Evolutionary conservation across 1,140 invertebrate genomes (phyloP).

Genomic region (Drosophila setifemur): DNA sequence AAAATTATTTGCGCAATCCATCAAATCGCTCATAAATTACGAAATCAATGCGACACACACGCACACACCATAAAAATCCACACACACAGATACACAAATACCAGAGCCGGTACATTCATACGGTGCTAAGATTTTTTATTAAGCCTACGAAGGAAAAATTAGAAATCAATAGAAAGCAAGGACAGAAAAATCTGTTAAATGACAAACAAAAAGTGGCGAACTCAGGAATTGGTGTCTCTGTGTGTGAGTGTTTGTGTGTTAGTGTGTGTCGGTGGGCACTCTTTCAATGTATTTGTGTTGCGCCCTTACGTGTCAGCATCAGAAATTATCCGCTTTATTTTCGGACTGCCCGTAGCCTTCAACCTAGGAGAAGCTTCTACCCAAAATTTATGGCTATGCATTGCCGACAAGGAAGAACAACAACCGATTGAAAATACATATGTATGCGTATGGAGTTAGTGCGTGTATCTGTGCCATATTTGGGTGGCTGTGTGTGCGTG

Average conservation of each 20-base stretch:
- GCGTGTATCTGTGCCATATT: conserved; percentile 24
- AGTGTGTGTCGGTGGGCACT: conserved; percentile 2
- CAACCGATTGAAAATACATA: conserved; percentile 70
- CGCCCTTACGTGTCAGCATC: conserved; percentile 51
- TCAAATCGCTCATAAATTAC: conserved; percentile 65
- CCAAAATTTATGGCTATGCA: conserved; percentile 55
- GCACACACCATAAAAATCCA: conserved; percentile 23
- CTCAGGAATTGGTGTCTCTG: conserved; percentile 28
- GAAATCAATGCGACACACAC: conserved; percentile 59
- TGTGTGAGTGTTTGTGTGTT: not conserved
- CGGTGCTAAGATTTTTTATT: conserved; percentile 32
- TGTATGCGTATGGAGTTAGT: no score
- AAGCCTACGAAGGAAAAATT: conserved; percentile 56
- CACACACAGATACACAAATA: not conserved
- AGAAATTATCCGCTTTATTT: conserved; percentile 59
- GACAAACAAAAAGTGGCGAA: conserved; percentile 44
- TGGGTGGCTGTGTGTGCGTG: conserved; percentile 7
- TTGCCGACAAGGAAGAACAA: conserved; percentile 22
- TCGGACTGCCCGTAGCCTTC: conserved; percentile 29
- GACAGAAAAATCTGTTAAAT: conserved; percentile 59
- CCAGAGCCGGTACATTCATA: not conserved
- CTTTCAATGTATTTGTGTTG: not conserved
- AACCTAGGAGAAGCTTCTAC: conserved; percentile 29
- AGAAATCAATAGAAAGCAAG: conserved; percentile 60
- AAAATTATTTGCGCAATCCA: conserved; percentile 68